These are phyloP conservation scores for Porites lobata DNA, from an alignment of 92 coral and sea anemone species.

Conservation along the genomic window DNA sequence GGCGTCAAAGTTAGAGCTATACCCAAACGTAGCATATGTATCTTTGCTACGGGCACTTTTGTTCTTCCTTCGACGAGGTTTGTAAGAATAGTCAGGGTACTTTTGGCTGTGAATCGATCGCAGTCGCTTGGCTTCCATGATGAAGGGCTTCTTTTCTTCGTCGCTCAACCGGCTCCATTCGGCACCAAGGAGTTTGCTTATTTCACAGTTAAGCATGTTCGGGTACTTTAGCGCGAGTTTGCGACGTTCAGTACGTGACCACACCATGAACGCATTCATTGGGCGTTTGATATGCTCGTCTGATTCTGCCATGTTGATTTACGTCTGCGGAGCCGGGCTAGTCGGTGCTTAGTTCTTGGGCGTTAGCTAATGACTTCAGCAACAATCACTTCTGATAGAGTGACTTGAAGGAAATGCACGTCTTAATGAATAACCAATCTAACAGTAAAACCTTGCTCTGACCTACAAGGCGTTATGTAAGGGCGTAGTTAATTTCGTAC, in stretches of 20 bases:
- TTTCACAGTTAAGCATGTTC: conserved; percentile 95
- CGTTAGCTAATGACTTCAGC: conserved; percentile 1
- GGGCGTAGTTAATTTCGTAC: not conserved
- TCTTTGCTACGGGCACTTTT: conserved; percentile 80
- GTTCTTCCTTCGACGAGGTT: conserved; percentile 86
- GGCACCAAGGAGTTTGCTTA: conserved; percentile 93
- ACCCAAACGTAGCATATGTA: conserved; percentile 79
- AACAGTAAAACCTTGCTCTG: not conserved
- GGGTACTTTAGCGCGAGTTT: conserved; percentile 94
- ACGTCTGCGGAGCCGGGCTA: not conserved
- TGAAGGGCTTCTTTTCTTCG: conserved; percentile 88
- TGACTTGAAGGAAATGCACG: not conserved
- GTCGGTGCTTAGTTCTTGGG: not conserved
- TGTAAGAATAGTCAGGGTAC: conserved; percentile 93
- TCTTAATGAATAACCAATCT: not conserved
- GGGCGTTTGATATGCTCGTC: conserved; percentile 91
- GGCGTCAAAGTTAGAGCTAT: conserved; percentile 65
- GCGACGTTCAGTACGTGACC: conserved; percentile 94
- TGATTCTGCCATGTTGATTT: conserved; percentile 65
- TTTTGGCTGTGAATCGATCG: conserved; percentile 95
- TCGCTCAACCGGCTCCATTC: conserved; percentile 95
- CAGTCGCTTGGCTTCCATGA: conserved; percentile 89
- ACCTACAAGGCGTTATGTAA: not conserved
- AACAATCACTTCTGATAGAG: not conserved
- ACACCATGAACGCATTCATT: conserved; percentile 95